These are phyloP conservation scores for Dryobota labecula DNA, from an alignment of 2,888 invertebrate genomes.

Conservation along the genomic window DNA sequence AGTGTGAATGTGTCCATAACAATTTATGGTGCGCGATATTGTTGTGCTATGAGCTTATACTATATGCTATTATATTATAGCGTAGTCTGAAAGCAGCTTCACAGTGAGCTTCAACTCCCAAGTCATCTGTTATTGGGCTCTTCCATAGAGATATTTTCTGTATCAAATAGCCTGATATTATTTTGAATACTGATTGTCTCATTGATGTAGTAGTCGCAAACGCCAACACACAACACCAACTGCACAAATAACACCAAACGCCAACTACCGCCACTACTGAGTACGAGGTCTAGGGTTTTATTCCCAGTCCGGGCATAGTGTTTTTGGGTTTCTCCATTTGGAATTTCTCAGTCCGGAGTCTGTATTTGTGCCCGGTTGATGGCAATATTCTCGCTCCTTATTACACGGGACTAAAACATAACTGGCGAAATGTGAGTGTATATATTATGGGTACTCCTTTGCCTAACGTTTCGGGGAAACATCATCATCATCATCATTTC, in stretches of 20 bases:
- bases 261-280: not conserved
- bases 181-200: not conserved
- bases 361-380: not conserved
- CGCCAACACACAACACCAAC: no score
- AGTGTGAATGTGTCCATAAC: no score
- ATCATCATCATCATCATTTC: no score
- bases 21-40: no score
- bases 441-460: not conserved
- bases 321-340: not conserved
- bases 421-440: not conserved
- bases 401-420: not conserved
- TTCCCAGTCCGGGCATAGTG: not conserved
- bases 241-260: no score
- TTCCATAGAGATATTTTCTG: not conserved
- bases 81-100: no score
- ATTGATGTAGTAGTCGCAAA: not conserved
- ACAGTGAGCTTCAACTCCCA: not conserved
- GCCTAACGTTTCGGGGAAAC: not conserved
- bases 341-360: not conserved
- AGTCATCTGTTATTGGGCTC: not conserved
- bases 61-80: no score
- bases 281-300: not conserved
- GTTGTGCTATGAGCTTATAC: no score
- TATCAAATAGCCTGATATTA: not conserved
- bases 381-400: not conserved